Evolutionary conservation across 2,888 invertebrate species (phyloP).

Genomic region (Cremastinae sp.): DNA sequence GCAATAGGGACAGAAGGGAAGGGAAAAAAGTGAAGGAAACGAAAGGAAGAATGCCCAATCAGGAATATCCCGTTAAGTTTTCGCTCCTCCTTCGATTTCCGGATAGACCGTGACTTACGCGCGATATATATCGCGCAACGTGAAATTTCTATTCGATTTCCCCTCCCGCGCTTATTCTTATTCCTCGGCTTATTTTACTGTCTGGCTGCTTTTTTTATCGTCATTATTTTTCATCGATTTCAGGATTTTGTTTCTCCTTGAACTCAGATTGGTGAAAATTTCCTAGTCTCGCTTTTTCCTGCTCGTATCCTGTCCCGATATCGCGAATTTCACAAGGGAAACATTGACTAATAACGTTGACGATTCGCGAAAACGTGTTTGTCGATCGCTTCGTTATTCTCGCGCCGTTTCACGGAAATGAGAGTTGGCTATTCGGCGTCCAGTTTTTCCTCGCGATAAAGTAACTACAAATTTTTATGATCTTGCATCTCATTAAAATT

Average conservation of each 20-base stretch:
- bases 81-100: conserved; percentile 50
- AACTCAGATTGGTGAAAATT: not conserved
- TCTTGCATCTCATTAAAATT: no score
- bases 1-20: conserved; percentile 41
- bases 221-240: conserved; percentile 7
- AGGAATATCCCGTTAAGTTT: conserved; percentile 57
- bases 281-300: not conserved
- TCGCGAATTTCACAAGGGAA: conserved; percentile 24
- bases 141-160: conserved; percentile 53
- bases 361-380: conserved; percentile 21
- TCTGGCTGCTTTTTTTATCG: conserved; percentile 5
- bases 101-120: conserved; percentile 52
- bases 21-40: conserved; percentile 30
- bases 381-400: conserved; percentile 43
- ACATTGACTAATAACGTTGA: conserved; percentile 27
- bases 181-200: conserved; percentile 16
- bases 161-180: conserved; percentile 21
- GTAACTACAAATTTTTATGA: not conserved
- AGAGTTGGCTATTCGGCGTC: conserved; percentile 33
- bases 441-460: conserved; percentile 42
- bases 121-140: conserved; percentile 26
- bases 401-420: conserved; percentile 40
- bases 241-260: conserved; percentile 19
- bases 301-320: not conserved
- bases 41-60: conserved; percentile 55